Evolutionary conservation across 2,113 vertebrate species (phyloP).

Genomic region (Phaethornis superciliosus): DNA sequence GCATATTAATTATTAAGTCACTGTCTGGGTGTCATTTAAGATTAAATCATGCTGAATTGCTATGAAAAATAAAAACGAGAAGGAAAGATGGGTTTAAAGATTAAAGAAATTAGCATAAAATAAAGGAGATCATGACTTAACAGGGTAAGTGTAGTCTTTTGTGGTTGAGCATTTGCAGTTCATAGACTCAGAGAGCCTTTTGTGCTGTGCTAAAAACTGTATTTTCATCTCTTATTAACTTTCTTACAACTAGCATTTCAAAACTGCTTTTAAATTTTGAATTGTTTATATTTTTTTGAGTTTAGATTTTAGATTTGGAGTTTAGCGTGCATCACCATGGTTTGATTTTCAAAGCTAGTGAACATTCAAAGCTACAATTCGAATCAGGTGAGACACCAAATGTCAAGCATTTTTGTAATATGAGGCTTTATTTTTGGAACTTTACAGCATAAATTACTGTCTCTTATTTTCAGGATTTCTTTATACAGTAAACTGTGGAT

Average conservation of each 20-base stretch:
- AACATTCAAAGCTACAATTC: neutral
- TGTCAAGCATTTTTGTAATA: neutral
- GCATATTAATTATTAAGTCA: conserved; percentile 59
- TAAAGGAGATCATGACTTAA: neutral
- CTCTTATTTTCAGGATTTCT: neutral
- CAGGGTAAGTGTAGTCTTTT: neutral
- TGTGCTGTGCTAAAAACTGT: neutral
- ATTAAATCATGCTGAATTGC: conserved; percentile 36
- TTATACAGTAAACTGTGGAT: neutral
- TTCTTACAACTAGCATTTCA: neutral
- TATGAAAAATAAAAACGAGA: conserved; percentile 13
- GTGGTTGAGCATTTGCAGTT: neutral
- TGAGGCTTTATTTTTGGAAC: neutral
- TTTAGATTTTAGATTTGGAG: neutral
- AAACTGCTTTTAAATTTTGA: neutral
- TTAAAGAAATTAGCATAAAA: neutral
- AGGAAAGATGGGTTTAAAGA: neutral
- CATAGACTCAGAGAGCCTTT: neutral
- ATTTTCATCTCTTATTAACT: neutral
- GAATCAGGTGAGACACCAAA: neutral
- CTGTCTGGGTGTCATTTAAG: conserved; percentile 31
- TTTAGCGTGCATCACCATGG: neutral
- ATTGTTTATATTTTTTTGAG: neutral
- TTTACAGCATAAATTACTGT: neutral
- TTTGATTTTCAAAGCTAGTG: conserved; percentile 8